phyloP scores from a whole-genome alignment of 2,888 invertebrate genomes.

The Cephus nigrinus region DNA sequence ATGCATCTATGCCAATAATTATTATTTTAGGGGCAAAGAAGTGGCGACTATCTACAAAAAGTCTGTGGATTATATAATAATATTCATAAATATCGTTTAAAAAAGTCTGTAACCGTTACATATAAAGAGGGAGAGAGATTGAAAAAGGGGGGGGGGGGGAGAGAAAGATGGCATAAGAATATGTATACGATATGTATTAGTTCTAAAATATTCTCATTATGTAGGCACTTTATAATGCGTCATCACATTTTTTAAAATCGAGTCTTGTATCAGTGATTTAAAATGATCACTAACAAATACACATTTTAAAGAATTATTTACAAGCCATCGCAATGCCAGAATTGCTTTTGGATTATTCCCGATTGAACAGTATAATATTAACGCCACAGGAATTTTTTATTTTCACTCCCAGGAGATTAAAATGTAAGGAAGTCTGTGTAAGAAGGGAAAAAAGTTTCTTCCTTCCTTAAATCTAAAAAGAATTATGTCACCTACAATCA shows the following conservation, averaged over 20 bases:
- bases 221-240: slow-evolving; percentile 27
- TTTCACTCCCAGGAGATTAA: not conserved
- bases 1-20: slow-evolving; percentile 20
- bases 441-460: not conserved
- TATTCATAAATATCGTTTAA: slow-evolving; percentile 30
- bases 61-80: slow-evolving; percentile 6
- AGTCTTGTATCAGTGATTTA: not conserved
- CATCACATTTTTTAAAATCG: not conserved
- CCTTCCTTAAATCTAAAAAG: not conserved
- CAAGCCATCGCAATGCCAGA: not conserved
- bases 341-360: not conserved
- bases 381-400: not conserved
- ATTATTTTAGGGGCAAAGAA: slow-evolving; percentile 14
- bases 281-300: not conserved
- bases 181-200: slow-evolving; percentile 32
- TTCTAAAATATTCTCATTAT: slow-evolving; percentile 18
- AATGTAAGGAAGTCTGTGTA: not conserved
- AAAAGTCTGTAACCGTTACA: slow-evolving; percentile 28
- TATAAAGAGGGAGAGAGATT: not conserved
- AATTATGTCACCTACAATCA: not conserved
- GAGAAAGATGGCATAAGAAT: slow-evolving; percentile 13
- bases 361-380: not conserved
- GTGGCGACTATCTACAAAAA: slow-evolving; percentile 15
- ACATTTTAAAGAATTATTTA: not conserved
- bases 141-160: no score